These are phyloP conservation scores for Drosophila cognata DNA, from an alignment of 2,888 invertebrate genomes.

Conservation along the genomic window DNA sequence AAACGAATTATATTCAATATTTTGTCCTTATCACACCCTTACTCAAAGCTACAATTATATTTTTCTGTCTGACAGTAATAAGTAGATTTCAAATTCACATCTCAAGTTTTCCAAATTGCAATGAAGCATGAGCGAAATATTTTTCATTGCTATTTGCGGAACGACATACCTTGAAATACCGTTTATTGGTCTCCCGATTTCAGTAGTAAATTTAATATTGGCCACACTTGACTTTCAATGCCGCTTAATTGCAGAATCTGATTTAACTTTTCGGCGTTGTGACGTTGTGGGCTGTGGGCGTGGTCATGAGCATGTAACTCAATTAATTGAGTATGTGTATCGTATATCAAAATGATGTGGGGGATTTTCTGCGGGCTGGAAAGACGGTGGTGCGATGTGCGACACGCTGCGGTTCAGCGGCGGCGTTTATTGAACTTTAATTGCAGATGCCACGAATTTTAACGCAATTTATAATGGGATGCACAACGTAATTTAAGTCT, in stretches of 20 bases:
- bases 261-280: constrained; percentile 51
- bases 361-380: neutral
- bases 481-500: constrained; percentile 40
- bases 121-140: neutral
- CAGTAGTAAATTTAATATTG: constrained; percentile 46
- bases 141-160: neutral
- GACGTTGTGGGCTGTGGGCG: constrained; percentile 1
- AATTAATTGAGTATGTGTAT: constrained; percentile 36
- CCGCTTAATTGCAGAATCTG: constrained; percentile 72
- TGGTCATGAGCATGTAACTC: constrained; percentile 30
- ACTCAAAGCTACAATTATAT: neutral
- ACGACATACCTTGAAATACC: neutral
- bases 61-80: neutral
- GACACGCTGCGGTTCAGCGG: constrained; percentile 23
- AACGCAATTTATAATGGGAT: constrained; percentile 56
- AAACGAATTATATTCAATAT: neutral
- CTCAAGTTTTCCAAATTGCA: neutral
- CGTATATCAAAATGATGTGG: constrained; percentile 23
- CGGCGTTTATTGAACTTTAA: constrained; percentile 54
- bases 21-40: neutral
- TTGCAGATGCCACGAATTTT: constrained; percentile 59
- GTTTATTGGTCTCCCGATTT: neutral
- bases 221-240: constrained; percentile 62
- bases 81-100: neutral
- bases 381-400: neutral